These are phyloP conservation scores for Plutella xylostella DNA, from an alignment of 2,888 invertebrate genomes.

Conservation along the genomic window DNA sequence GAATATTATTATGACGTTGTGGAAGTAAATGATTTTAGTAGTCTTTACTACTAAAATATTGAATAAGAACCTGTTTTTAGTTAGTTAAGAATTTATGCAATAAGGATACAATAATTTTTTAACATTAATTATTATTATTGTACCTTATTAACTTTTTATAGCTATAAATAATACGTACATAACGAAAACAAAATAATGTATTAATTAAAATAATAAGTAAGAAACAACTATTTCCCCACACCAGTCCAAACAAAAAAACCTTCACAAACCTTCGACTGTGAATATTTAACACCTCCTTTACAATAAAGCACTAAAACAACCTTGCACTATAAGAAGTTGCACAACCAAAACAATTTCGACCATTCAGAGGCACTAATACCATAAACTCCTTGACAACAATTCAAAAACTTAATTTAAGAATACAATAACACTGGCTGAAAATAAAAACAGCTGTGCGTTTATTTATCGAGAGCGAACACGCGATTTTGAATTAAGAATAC, in stretches of 20 bases:
- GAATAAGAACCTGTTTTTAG: too few relatives aligned
- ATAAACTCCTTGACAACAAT: neutral
- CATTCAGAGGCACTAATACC: neutral
- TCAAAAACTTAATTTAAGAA: slow-evolving; percentile 10
- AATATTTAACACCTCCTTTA: slow-evolving; percentile 1
- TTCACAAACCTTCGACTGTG: slow-evolving; percentile 33
- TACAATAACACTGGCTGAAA: slow-evolving; percentile 15
- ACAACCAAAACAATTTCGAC: neutral
- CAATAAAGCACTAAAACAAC: neutral
- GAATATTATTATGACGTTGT: too few relatives aligned
- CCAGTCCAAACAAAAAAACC: slow-evolving; percentile 17
- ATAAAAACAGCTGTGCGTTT: neutral
- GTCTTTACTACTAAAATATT: too few relatives aligned
- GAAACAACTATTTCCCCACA: slow-evolving; percentile 29
- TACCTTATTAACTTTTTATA: too few relatives aligned
- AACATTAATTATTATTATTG: too few relatives aligned
- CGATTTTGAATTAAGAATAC: slow-evolving; percentile 11
- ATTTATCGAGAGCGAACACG: too few relatives aligned
- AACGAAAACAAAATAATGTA: too few relatives aligned
- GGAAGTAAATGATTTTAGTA: too few relatives aligned
- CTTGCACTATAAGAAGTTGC: neutral
- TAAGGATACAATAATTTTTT: too few relatives aligned
- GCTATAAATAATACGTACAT: too few relatives aligned
- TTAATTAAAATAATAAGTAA: slow-evolving; percentile 28
- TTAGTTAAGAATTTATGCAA: too few relatives aligned